Evolutionary conservation across 2,888 invertebrate species (phyloP), one percentile per base, ranked within the genome.

Genomic region (Yponomeuta malinellus): DNA sequence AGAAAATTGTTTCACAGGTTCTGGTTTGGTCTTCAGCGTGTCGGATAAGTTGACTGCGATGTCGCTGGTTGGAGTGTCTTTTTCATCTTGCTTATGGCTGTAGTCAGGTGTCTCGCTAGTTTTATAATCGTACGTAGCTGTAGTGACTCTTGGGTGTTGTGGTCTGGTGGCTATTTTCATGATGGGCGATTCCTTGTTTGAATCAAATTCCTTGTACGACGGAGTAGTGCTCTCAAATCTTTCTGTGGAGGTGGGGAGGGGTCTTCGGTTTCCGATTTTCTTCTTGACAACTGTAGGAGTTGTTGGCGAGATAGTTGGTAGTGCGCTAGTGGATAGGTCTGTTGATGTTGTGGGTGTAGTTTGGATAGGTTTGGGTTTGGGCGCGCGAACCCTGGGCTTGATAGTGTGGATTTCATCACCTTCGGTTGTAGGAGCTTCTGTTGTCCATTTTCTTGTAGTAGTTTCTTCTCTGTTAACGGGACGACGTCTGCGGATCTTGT

Each of bases 61-160:
- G 70, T 93, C 93, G 74, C 93, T 93, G 6, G 92, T 92, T 1
- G 93, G 93, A 4, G 92, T 93, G 70, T 93, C 93, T 76, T 92
- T 93, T 75, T 93, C 93, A 72, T 93, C 93, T 73, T 93, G 92
- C 71, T 92, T 93, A 73, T 93, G 92, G 64, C 83, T 87, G 71
- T 88, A 92, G 76, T 93, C 92, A 3, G 89, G 89, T 15, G 80
- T 80, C 71, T 90, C 87, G 70, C 76, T 81, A 31, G 81, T 81
- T 76, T 79, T 85, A 71, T 81, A 80, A 71, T 88, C 88, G 70
- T 81, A 87, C 1, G 80, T 75, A 67, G 77, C 76, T 31, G 80
- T 75, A 5, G 83, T 78, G 10, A 81, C 72, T 75, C 84, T 88
- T 1, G 85, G 76, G 71, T 80, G 79, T 71, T 85, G 82, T 15